Base-by-base conservation (phyloP, 2,113 vertebrate species). In the Rhinolophus sinicus region DNA sequence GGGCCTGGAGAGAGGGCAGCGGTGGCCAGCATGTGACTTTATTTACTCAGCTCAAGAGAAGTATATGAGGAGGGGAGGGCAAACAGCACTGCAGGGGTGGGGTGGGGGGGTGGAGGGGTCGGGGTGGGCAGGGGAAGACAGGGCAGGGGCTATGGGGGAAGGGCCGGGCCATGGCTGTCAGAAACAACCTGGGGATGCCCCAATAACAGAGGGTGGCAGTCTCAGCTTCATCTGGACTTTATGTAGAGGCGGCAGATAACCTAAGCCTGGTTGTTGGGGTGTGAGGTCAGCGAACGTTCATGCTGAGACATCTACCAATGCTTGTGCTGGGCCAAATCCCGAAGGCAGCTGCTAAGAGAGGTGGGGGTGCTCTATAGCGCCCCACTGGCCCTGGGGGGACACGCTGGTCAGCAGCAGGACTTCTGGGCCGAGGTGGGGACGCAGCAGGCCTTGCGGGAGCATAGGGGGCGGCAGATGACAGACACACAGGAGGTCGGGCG, bases 141-240 rank as follows among this genome's bases (percentile, higher is more conserved):
- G 44, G 33, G 22, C 44, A n/a, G 47, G 6, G 47, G 30, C 35
- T 28, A 0, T 1, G 19, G 58, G 50, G 13, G 15, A 13, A 47
- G 4, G 50, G 30, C 11, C 1, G 13, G 70, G 38, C 50, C 22
- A 1, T 1, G 1, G 8, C 13, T 75, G 28, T 33, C 4, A 22
- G 64, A 4, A 33, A 30, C 16, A 65, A 2, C 6, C n/a, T 14
- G 65, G 21, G 60, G 12, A 2, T 50, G 15, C 21, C 5, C n/a
- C 14, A 1, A 0, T 26, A 8, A 4, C 0, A 8, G 26, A 35
- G 4, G 28, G 7, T 19, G 62, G 30, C 21, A 0, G 5, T 13
- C 33, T 70, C 28, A 1, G 19, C 65, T 60, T 33, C 15, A 2
- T 10, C 13, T 6, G 18, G 19, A 22, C 40, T 21, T 50, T 6